Conservation (phyloP, 2,888 invertebrate species). For the Melitaea athalia region DNA sequence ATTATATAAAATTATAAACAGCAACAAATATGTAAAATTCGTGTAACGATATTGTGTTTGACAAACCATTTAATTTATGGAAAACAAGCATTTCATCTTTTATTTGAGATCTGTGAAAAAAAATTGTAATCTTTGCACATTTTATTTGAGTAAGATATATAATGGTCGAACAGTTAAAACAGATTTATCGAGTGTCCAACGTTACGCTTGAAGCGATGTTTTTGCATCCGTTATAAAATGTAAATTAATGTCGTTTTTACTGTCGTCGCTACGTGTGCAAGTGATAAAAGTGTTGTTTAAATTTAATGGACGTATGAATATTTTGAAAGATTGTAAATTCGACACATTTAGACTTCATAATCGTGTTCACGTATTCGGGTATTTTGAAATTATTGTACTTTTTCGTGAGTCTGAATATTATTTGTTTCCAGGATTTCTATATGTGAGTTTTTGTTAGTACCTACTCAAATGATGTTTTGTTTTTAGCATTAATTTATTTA, state of each 20-base stretch:
- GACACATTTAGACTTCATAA: not conserved
- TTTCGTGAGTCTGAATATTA: not conserved
- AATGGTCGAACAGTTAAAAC: too few species aligned
- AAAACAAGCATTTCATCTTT: too few species aligned
- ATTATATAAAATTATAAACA: too few species aligned
- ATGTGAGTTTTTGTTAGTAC: too few species aligned
- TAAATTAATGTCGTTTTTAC: conserved; percentile 13
- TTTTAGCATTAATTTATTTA: too few species aligned
- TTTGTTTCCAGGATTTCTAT: too few species aligned
- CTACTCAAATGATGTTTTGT: too few species aligned
- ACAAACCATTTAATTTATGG: too few species aligned
- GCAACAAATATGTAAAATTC: too few species aligned
- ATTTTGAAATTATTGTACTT: not conserved
- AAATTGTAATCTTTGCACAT: too few species aligned
- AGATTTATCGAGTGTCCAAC: conserved; percentile 3
- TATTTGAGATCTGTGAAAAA: too few species aligned
- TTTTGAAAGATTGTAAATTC: conserved; percentile 10
- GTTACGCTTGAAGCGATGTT: conserved; percentile 12
- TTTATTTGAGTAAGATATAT: not conserved
- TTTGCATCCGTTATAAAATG: conserved; percentile 20
- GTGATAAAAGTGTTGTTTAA: conserved; percentile 4
- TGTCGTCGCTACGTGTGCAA: not conserved
- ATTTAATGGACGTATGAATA: conserved; percentile 13
- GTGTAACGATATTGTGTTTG: too few species aligned
- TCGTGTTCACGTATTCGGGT: not conserved